Evolutionary conservation across 2,797 vertebrate genomes (phyloP).

Genomic region (Siniperca obscura): DNA sequence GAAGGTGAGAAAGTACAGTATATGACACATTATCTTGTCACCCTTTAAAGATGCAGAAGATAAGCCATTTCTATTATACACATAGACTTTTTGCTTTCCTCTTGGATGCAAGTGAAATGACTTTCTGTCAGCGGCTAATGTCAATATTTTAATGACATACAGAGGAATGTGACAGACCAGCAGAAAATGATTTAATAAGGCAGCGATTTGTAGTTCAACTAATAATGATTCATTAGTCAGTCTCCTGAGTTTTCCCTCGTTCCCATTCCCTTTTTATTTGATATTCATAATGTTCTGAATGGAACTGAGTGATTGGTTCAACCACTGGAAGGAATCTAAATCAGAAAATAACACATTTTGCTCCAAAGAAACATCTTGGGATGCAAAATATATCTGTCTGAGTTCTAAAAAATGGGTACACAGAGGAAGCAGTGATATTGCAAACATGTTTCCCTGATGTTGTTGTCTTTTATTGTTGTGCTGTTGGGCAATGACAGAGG

Average conservation of each 20-base stretch:
- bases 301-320: conserved; percentile 2
- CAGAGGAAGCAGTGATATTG: neutral
- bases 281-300: conserved; percentile 24
- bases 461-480: conserved; percentile 25
- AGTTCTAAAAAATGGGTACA: neutral
- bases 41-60: conserved; percentile 25
- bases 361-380: conserved; percentile 5
- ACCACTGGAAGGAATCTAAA: conserved; percentile 10
- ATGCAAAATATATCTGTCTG: neutral
- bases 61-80: conserved; percentile 41
- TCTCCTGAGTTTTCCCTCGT: neutral
- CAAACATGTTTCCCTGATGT: conserved; percentile 22
- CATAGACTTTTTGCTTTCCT: conserved; percentile 22
- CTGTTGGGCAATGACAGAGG: conserved; percentile 16
- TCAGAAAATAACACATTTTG: conserved; percentile 10
- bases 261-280: conserved; percentile 16
- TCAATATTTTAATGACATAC: conserved; percentile 38
- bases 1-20: conserved; percentile 19
- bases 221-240: conserved; percentile 52
- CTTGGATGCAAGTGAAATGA: conserved; percentile 34
- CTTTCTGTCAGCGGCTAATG: conserved; percentile 39
- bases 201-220: conserved; percentile 32
- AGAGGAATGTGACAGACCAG: conserved; percentile 46
- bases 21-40: conserved; percentile 26
- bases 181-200: conserved; percentile 47